Evolutionary conservation across 1,140 invertebrate species (phyloP).

Genomic region (Drosophila arizonae): DNA sequence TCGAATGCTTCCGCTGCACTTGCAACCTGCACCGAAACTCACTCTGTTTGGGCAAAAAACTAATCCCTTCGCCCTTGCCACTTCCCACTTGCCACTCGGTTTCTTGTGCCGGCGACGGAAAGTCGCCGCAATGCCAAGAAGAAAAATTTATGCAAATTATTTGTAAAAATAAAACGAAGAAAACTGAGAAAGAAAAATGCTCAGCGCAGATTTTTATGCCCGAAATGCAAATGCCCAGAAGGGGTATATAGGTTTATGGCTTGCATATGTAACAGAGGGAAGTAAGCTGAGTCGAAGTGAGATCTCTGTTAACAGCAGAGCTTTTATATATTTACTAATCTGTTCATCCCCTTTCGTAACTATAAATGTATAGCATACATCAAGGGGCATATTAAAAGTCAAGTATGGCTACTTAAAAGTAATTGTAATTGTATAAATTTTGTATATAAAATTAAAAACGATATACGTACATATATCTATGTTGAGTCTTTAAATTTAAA

Average conservation of each 20-base stretch:
- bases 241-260: background rate
- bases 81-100: background rate
- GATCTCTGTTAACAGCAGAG: no score
- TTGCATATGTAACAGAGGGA: background rate
- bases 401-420: no score
- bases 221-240: background rate
- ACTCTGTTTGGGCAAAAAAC: background rate
- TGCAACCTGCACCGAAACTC: conserved; percentile 18
- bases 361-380: no score
- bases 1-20: conserved; percentile 30
- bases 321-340: no score
- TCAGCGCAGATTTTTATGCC: conserved; percentile 38
- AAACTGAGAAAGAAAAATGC: conserved; percentile 43
- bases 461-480: no score
- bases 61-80: conserved; percentile 8
- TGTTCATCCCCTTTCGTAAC: no score
- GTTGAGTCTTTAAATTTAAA: no score
- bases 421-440: no score
- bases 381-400: no score
- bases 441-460: no score
- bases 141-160: conserved; percentile 77
- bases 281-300: no score
- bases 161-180: conserved; percentile 29
- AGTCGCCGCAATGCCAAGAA: conserved; percentile 45
- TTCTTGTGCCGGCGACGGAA: conserved; percentile 32